phyloP scores from a whole-genome alignment of 2,113 vertebrate species.

The Sisor rabdophorus region DNA sequence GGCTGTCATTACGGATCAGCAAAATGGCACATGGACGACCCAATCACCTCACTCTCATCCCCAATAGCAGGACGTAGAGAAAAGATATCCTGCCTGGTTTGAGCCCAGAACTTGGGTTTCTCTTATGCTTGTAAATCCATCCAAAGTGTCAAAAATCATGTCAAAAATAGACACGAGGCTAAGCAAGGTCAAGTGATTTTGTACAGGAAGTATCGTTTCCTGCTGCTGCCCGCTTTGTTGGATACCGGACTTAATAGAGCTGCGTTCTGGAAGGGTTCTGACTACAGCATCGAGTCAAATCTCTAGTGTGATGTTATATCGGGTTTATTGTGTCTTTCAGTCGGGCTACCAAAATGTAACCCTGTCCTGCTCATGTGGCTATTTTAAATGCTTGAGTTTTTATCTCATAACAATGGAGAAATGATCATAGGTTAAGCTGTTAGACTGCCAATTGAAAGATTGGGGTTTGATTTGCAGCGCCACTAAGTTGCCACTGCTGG shows the following conservation, averaged over 20 bases:
- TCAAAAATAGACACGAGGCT: conserved; percentile 30
- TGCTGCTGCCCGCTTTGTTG: conserved; percentile 4
- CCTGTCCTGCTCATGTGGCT: too few relatives aligned
- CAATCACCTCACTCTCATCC: conserved; percentile 30
- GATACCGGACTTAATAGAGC: conserved; percentile 3
- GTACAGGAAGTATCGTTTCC: conserved; percentile 26
- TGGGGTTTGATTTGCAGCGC: too few relatives aligned
- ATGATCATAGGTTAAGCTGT: too few relatives aligned
- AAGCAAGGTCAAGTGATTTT: conserved; percentile 38
- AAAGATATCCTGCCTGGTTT: conserved; percentile 22
- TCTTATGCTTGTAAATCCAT: conserved; percentile 32
- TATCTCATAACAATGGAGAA: too few relatives aligned
- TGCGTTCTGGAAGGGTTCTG: background rate
- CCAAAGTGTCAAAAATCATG: conserved; percentile 11
- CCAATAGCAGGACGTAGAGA: conserved; percentile 12
- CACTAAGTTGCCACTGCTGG: too few relatives aligned
- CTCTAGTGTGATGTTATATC: too few relatives aligned
- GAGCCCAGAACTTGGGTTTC: conserved; percentile 28
- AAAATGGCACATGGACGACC: conserved; percentile 37
- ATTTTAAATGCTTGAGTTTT: too few relatives aligned
- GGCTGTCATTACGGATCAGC: conserved; percentile 55
- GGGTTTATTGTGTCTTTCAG: too few relatives aligned
- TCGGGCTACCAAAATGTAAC: too few relatives aligned
- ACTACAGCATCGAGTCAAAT: background rate
- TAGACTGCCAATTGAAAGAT: too few relatives aligned